phyloP scores from a whole-genome alignment of 2,113 vertebrate species.

The Tetraodon nigroviridis region DNA sequence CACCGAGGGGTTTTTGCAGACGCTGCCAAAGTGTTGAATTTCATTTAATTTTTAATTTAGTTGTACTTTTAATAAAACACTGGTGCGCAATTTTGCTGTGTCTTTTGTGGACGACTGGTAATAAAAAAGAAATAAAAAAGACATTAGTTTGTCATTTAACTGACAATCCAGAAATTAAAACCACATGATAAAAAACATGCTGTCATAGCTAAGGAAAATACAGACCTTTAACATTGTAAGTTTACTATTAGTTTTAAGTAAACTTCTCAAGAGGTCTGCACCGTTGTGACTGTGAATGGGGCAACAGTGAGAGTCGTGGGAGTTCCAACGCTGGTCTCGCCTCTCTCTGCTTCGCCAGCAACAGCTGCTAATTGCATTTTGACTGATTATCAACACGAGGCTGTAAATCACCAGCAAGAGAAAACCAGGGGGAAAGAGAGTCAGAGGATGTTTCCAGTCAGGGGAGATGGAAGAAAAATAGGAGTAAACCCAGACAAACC shows the following conservation, averaged over 20 bases:
- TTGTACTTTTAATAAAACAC: constrained; percentile 30
- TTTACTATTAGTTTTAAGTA: not conserved
- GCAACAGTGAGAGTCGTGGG: constrained; percentile 15
- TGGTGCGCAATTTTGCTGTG: constrained; percentile 32
- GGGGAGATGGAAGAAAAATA: constrained; percentile 32
- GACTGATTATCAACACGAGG: constrained; percentile 54
- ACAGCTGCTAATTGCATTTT: constrained; percentile 66
- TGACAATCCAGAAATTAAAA: constrained; percentile 2
- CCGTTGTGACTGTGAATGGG: constrained; percentile 45
- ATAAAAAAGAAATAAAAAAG: constrained; percentile 1
- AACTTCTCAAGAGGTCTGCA: constrained; percentile 6
- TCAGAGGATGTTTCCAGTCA: constrained; percentile 30
- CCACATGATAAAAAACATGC: not conserved
- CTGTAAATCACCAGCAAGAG: constrained; percentile 55
- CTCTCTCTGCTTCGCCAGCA: constrained; percentile 28
- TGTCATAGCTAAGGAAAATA: constrained; percentile 2
- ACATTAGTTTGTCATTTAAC: constrained; percentile 24
- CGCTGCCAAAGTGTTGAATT: constrained; percentile 50
- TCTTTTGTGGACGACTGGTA: constrained; percentile 13
- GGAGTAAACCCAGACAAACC: constrained; percentile 14
- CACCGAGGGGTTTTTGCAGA: constrained; percentile 31
- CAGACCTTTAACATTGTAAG: not conserved
- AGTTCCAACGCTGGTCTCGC: constrained; percentile 18
- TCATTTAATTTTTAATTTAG: constrained; percentile 14
- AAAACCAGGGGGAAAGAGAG: constrained; percentile 29